Percentiles rank a stretch among this genome's conserved stretches.
Conservation (phyloP, 2,888 invertebrate species). For the Apodemia hepburni region DNA sequence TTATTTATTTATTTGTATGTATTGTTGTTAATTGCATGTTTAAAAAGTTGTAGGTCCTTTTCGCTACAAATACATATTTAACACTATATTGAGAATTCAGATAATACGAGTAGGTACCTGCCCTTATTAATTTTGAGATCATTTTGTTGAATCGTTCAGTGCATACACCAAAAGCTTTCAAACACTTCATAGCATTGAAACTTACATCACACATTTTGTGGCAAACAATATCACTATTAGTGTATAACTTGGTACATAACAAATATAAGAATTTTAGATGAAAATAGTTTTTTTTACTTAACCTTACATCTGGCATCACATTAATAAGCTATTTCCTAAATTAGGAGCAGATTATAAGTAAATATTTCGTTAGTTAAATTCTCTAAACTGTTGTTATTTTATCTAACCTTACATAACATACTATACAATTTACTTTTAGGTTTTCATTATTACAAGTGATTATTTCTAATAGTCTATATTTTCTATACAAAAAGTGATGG, state of each 20-base stretch:
- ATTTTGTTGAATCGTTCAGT: background rate
- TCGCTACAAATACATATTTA: background rate
- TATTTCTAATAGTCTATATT: background rate
- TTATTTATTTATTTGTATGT: too few species aligned
- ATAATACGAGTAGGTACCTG: background rate
- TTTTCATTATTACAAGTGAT: conserved; percentile 1
- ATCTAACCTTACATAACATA: conserved; percentile 8
- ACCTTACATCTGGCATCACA: background rate
- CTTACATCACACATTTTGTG: conserved; percentile 6
- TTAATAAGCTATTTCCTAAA: conserved; percentile 2
- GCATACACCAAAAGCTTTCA: conserved; percentile 2
- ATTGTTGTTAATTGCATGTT: background rate
- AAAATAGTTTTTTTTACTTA: conserved; percentile 15
- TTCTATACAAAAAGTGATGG: conserved; percentile 3
- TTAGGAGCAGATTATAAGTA: conserved; percentile 6
- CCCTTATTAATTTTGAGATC: background rate
- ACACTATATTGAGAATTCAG: background rate
- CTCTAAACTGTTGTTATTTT: background rate
- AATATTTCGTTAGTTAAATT: background rate
- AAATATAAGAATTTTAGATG: conserved; percentile 7
- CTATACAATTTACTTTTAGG: background rate
- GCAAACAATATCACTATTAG: conserved; percentile 14
- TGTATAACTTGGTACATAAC: conserved; percentile 5
- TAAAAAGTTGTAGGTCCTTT: background rate
- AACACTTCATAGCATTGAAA: background rate